These are phyloP conservation scores for Brachynemurus nebulosus DNA, from an alignment of 2,888 invertebrate genomes.

Conservation along the genomic window DNA sequence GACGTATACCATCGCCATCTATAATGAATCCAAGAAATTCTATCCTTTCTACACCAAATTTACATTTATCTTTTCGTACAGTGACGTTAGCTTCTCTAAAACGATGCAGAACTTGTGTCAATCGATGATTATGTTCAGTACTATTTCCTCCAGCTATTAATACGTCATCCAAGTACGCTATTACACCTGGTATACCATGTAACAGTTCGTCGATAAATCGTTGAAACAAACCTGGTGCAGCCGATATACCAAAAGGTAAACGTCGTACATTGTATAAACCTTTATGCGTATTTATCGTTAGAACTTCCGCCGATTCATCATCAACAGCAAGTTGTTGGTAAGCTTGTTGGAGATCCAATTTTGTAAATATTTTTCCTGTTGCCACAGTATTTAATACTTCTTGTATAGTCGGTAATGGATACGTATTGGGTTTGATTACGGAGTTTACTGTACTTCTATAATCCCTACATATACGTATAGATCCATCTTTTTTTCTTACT, in stretches of 20 bases:
- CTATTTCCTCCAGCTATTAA: background rate
- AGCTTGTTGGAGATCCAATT: constrained; percentile 26
- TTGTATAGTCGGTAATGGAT: constrained; percentile 18
- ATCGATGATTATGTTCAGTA: background rate
- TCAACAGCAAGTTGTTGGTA: constrained; percentile 26
- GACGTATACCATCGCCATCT: constrained; percentile 7
- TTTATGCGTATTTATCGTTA: constrained; percentile 25
- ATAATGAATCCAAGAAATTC: constrained; percentile 17
- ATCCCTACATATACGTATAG: constrained; percentile 21
- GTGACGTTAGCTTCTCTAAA: constrained; percentile 14
- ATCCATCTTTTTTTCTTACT: constrained; percentile 19
- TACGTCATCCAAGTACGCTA: constrained; percentile 8
- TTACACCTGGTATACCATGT: constrained; percentile 1
- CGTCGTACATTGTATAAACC: constrained; percentile 22
- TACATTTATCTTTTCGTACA: constrained; percentile 18
- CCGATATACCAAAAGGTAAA: constrained; percentile 20
- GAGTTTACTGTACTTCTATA: constrained; percentile 23
- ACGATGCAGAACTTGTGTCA: constrained; percentile 3
- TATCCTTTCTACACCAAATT: constrained; percentile 18
- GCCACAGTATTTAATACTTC: constrained; percentile 17
- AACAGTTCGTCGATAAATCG: constrained; percentile 14
- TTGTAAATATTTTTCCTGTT: constrained; percentile 24
- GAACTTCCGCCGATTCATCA: constrained; percentile 22
- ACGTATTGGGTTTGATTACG: constrained; percentile 17
- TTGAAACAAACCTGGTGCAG: constrained; percentile 15